phyloP scores from a whole-genome alignment of 2,113 vertebrate species.

The Pteruthius melanotis region DNA sequence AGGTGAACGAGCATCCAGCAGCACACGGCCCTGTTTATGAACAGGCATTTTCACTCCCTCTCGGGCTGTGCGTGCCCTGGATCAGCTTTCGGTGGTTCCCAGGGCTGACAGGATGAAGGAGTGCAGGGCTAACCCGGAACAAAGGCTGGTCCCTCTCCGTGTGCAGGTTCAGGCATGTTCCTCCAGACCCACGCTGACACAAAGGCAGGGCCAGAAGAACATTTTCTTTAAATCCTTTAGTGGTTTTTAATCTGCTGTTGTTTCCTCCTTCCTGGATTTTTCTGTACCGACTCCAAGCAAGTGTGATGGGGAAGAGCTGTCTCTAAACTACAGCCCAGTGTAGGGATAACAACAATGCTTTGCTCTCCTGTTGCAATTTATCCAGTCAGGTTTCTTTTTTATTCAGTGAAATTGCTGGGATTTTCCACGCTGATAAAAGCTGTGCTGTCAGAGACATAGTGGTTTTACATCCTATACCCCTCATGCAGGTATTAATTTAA shows the following conservation, averaged over 20 bases:
- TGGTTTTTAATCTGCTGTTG: neutral
- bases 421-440: neutral
- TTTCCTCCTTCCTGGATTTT: neutral
- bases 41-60: rapidly evolving
- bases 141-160: neutral
- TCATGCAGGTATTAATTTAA: neutral
- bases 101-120: neutral
- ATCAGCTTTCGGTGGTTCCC: neutral
- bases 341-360: neutral
- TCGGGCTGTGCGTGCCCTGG: neutral
- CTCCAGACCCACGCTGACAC: neutral
- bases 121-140: neutral
- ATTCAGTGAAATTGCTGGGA: neutral
- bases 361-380: neutral
- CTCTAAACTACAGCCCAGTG: neutral
- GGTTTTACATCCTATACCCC: neutral
- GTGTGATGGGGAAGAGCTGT: neutral
- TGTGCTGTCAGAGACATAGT: neutral
- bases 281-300: neutral
- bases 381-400: neutral
- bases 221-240: neutral
- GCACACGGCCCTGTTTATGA: rapidly evolving
- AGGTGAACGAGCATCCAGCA: neutral
- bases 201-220: neutral
- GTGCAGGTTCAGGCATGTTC: neutral